Conservation (phyloP, 1,140 invertebrate species). For the Eciton burchellii region DNA sequence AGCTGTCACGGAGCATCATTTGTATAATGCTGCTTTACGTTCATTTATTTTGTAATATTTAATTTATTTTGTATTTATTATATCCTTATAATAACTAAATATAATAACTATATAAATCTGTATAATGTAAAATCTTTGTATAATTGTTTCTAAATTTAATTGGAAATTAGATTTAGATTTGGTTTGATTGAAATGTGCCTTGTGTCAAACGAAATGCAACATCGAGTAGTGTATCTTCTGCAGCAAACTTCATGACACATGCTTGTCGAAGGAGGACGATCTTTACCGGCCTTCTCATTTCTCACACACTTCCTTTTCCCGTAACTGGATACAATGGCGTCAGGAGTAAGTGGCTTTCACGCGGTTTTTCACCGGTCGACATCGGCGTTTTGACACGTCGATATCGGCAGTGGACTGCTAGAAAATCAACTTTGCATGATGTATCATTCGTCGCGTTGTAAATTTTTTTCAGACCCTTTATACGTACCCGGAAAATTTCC, state of each 20-base stretch:
- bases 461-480: conserved; percentile 95
- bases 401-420: not conserved
- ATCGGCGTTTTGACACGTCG: conserved; percentile 74
- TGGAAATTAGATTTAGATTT: conserved; percentile 3
- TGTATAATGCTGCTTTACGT: too few species aligned
- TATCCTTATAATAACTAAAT: too few species aligned
- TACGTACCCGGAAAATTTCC: conserved; percentile 98
- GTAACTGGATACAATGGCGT: conserved; percentile 85
- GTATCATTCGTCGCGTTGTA: conserved; percentile 58
- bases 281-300: conserved; percentile 79
- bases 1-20: too few species aligned
- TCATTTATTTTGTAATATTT: too few species aligned
- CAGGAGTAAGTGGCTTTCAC: conserved; percentile 85
- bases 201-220: not conserved
- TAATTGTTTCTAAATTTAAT: too few species aligned
- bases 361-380: conserved; percentile 81
- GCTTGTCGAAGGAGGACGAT: conserved; percentile 65
- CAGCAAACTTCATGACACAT: not conserved
- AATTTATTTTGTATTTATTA: too few species aligned
- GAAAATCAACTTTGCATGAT: not conserved
- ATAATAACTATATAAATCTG: too few species aligned
- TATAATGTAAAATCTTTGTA: too few species aligned
- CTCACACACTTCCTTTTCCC: conserved; percentile 84
- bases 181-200: not conserved
- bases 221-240: not conserved